Percentiles rank a stretch among this genome's conserved stretches.
Conservation (phyloP, 2,888 invertebrate species). For the Platerodrilus igneus region DNA sequence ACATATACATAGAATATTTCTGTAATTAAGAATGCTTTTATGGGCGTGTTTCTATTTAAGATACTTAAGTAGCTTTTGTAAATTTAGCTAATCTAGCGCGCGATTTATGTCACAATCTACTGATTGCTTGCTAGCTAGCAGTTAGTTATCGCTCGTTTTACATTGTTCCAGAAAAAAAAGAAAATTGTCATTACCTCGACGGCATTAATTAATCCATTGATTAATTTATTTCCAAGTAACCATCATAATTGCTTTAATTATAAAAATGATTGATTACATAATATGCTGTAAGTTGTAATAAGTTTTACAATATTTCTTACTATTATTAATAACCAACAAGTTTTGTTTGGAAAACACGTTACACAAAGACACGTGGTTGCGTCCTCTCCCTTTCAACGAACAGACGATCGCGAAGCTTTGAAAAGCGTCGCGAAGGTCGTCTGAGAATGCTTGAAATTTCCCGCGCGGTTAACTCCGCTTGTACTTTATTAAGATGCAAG, state of each 20-base stretch:
- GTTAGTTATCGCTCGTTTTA: constrained; percentile 6
- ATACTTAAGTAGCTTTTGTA: too few relatives aligned
- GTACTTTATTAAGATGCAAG: too few relatives aligned
- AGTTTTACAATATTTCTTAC: background rate
- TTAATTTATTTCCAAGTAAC: too few relatives aligned
- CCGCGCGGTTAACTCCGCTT: constrained; percentile 25
- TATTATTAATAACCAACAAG: constrained; percentile 5
- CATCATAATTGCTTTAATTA: too few relatives aligned
- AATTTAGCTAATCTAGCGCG: constrained; percentile 1
- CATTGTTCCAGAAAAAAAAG: constrained; percentile 8
- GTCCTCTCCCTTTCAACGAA: constrained; percentile 28
- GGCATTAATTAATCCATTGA: constrained; percentile 13
- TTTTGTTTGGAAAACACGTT: constrained; percentile 21
- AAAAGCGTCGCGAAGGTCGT: constrained; percentile 34
- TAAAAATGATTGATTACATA: too few relatives aligned
- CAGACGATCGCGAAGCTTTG: constrained; percentile 31
- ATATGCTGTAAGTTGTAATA: constrained; percentile 3
- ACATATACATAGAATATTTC: constrained; percentile 25
- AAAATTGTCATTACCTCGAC: too few relatives aligned
- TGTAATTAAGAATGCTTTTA: constrained; percentile 27
- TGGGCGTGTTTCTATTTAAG: constrained; percentile 27
- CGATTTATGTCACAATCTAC: constrained; percentile 5
- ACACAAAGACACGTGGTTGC: constrained; percentile 25
- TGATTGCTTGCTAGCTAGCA: constrained; percentile 5
- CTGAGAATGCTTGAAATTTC: constrained; percentile 29